Evolutionary conservation across 2,797 vertebrate species (phyloP).

Genomic region (Cichlasoma orientale): DNA sequence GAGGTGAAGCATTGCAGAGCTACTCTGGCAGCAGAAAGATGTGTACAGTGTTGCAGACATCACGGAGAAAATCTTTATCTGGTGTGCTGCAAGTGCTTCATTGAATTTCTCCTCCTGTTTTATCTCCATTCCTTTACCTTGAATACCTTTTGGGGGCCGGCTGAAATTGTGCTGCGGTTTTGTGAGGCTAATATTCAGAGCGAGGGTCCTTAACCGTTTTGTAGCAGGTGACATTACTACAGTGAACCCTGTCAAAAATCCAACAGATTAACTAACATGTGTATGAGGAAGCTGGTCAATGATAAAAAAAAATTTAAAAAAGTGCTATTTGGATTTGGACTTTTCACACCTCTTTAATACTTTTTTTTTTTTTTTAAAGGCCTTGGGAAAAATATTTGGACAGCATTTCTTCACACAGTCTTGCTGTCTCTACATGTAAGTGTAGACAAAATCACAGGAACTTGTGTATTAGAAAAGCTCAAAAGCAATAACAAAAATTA

Average conservation of each 20-base stretch:
- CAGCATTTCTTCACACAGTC: too few relatives aligned
- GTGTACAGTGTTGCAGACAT: slow-evolving; percentile 15
- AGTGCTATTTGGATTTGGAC: neutral
- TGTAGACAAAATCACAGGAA: too few relatives aligned
- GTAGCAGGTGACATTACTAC: neutral
- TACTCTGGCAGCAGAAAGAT: slow-evolving; percentile 26
- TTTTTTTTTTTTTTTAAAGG: too few relatives aligned
- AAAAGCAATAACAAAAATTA: neutral
- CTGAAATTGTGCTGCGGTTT: neutral
- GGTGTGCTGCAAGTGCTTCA: slow-evolving; percentile 18
- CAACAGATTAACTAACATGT: neutral
- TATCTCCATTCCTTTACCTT: slow-evolving; percentile 26
- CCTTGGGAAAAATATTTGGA: too few relatives aligned
- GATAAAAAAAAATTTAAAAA: too few relatives aligned
- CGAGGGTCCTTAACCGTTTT: neutral
- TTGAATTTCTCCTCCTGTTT: slow-evolving; percentile 18
- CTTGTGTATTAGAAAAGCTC: neutral
- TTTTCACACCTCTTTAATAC: neutral
- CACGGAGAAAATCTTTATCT: slow-evolving; percentile 51
- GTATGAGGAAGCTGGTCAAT: neutral
- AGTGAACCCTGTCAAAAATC: neutral
- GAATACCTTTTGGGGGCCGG: slow-evolving; percentile 8
- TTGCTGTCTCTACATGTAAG: too few relatives aligned
- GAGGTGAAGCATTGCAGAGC: slow-evolving; percentile 11
- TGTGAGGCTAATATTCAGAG: neutral